Evolutionary conservation across 1,140 invertebrate genomes (phyloP), one percentile per base, ranked within the genome.

Genomic region (Forficula auricularia): DNA sequence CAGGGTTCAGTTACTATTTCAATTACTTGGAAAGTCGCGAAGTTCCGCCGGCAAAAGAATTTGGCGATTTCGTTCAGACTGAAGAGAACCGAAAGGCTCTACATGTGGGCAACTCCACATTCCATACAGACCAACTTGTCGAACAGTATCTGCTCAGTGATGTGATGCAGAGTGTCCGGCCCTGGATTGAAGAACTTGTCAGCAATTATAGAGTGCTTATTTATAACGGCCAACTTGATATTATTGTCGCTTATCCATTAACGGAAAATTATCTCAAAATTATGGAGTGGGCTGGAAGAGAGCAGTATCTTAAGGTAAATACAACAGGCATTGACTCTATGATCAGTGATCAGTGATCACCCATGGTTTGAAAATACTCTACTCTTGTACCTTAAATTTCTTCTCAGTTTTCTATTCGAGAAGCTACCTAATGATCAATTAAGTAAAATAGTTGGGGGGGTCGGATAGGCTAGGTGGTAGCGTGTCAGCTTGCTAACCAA

Each of bases 161-260:
- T 64, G 67, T 92, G 0, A 84, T 90, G 75, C 70, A 86, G 51
- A 82, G 79, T 0, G 72, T 86, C 16, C 77, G 80, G 32, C 73
- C 73, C 1, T 78, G 75, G 71, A 62, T 94, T 36, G 63, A 71
- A 4, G 73, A 78, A 42, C 58, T 92, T 1, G 44, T 72, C 65
- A 50, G 73, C 54, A 38, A 73, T 44, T 85, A 84, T 51, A 70
- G 70, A 56, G 70, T 80, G 3, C 61, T 82, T 3, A 67, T 82
- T 38, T 90, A 87, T 55, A 86, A 75, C 54, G 85, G 85, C 0
- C 82, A 88, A 53, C 54, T 89, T 30, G 85, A 90, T 55, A 77
- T 90, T 13, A 85, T 88, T 51, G 76, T 86, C 2, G 76, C 82
- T 1, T 84, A 84, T 58, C 75, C 82, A 0, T 53, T 80, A 20